Evolutionary conservation across 2,888 invertebrate genomes (phyloP).

Genomic region (Sceliomorpha sp.): DNA sequence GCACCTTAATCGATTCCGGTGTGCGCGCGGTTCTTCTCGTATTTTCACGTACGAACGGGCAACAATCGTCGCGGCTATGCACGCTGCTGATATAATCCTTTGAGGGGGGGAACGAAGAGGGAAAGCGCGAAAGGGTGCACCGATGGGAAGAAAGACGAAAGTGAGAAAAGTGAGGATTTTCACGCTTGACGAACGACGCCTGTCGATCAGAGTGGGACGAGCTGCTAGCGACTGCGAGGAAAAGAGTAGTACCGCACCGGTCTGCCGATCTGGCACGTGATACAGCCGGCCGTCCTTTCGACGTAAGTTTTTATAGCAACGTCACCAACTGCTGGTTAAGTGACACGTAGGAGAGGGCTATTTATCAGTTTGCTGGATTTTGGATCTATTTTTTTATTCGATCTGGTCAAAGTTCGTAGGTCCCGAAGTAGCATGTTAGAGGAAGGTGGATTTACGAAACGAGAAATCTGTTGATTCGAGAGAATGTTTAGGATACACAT

Average conservation of each 20-base stretch:
- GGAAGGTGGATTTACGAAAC: no score
- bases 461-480: no score
- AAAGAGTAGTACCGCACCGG: not conserved
- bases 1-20: constrained; percentile 17
- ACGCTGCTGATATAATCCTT: no score
- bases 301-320: not conserved
- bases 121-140: no score
- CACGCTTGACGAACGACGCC: not conserved
- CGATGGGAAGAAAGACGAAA: no score
- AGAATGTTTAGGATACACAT: no score
- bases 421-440: no score
- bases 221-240: not conserved
- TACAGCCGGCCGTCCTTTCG: not conserved
- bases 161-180: not conserved
- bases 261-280: not conserved
- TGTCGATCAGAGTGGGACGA: not conserved
- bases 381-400: no score
- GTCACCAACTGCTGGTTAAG: not conserved
- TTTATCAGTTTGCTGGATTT: no score
- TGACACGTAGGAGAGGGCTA: no score
- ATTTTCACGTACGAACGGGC: constrained; percentile 4
- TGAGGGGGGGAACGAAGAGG: no score
- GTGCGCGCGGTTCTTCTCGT: not conserved
- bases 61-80: not conserved
- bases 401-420: no score